Evolutionary conservation across 2,797 vertebrate genomes (phyloP).

Genomic region (Pseudomugil gertrudae): DNA sequence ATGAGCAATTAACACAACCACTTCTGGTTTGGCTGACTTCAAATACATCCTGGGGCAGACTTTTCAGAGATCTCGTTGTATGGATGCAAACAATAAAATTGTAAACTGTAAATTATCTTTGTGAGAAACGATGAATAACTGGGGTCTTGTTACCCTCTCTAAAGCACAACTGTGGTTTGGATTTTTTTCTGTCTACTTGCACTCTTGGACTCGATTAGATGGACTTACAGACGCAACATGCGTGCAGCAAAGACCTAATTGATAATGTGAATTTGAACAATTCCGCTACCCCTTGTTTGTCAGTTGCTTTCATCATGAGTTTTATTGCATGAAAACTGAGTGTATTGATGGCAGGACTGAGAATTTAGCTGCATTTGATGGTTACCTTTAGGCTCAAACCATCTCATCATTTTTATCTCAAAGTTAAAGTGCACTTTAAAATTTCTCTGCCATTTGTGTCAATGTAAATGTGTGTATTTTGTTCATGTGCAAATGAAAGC

Average conservation of each 20-base stretch:
- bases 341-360: conserved; percentile 46
- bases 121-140: conserved; percentile 65
- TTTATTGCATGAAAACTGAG: conserved; percentile 74
- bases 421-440: conserved; percentile 79
- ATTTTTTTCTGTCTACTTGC: conserved; percentile 65
- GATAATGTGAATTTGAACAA: conserved; percentile 81
- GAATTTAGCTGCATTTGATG: conserved; percentile 52
- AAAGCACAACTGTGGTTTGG: conserved; percentile 73
- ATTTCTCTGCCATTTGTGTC: conserved; percentile 67
- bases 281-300: conserved; percentile 57
- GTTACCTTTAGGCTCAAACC: conserved; percentile 51
- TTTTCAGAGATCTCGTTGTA: conserved; percentile 58
- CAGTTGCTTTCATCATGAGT: conserved; percentile 67
- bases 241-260: conserved; percentile 64
- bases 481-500: conserved; percentile 36
- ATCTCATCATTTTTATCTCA: conserved; percentile 54
- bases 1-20: conserved; percentile 71
- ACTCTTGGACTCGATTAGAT: conserved; percentile 66
- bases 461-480: conserved; percentile 63
- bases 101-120: conserved; percentile 74
- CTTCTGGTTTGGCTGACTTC: conserved; percentile 52
- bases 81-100: conserved; percentile 75
- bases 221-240: conserved; percentile 50
- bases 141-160: conserved; percentile 51
- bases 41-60: conserved; percentile 60